phyloP scores from a whole-genome alignment of 2,888 invertebrate genomes.

The Xylota segnis region DNA sequence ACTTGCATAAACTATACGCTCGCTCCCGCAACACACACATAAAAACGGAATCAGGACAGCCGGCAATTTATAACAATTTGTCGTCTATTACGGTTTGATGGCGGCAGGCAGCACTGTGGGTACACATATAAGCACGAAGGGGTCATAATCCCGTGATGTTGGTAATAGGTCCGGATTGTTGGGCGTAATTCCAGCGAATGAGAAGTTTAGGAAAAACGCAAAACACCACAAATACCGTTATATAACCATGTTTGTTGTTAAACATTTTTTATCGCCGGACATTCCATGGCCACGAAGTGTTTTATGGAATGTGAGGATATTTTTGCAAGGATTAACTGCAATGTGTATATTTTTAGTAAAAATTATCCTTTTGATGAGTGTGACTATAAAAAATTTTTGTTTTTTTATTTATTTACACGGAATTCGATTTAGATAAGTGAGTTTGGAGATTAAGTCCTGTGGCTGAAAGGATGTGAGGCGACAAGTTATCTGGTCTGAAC shows the following conservation, averaged over 20 bases:
- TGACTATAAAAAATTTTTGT: conserved; percentile 27
- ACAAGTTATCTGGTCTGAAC: not conserved
- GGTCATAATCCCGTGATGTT: conserved; percentile 66
- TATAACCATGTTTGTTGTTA: conserved; percentile 34
- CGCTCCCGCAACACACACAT: conserved; percentile 39
- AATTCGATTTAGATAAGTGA: not conserved
- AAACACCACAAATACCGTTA: not conserved
- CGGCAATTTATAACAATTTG: conserved; percentile 76
- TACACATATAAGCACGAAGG: conserved; percentile 22
- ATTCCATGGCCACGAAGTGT: conserved; percentile 28
- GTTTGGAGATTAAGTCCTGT: not conserved
- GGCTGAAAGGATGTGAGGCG: not conserved
- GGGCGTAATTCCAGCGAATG: conserved; percentile 16
- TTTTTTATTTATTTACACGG: conserved; percentile 33
- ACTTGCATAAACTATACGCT: conserved; percentile 50
- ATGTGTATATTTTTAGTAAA: conserved; percentile 47
- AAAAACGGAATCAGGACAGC: conserved; percentile 60
- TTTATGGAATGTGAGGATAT: conserved; percentile 55
- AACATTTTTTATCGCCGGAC: conserved; percentile 7
- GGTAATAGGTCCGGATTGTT: conserved; percentile 49
- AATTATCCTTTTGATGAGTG: conserved; percentile 37
- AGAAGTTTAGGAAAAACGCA: conserved; percentile 36
- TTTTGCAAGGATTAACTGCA: conserved; percentile 56
- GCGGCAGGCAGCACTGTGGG: conserved; percentile 47
- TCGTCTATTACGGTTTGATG: conserved; percentile 72